Evolutionary conservation across 2,113 vertebrate genomes (phyloP), one percentile per base, ranked within the genome.

Genomic region (Pluvialis apricaria): DNA sequence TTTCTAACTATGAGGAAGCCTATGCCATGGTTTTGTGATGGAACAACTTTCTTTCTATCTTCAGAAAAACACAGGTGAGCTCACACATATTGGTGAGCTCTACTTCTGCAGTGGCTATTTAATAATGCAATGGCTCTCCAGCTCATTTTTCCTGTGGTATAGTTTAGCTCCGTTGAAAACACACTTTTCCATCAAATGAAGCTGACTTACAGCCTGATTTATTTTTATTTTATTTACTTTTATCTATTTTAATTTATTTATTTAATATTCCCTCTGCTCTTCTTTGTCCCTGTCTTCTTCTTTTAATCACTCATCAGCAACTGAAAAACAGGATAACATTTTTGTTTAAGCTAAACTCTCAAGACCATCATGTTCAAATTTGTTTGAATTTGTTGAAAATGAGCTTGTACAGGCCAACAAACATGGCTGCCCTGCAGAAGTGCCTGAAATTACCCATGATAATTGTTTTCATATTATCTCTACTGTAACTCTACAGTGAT

Each of bases 391-490:
- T 77, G 40, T 57, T 26, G n/a, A 69, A 96, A 88, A 92, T 34
- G 16, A 47, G 6, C 77, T 72, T 4, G 6, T 69, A 47, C 13
- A 64, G 47, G 16, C 61, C 62, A 89, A 73, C 24, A 61, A 91
- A 87, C 32, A 60, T 18, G 49, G 36, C 64, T 92, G 38, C 44
- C 17, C 64, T 66, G 13, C n/a, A 90, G 90, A 95, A 95, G 52
- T n/a, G 51, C 78, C 93, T 94, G 89, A 89, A 96, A 95, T 94
- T 82, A 62, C 54, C 71, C 82, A 38, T 57, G 68, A 71, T 88
- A 94, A 91, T 89, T 66, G 61, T 77, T 97, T 97, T 96, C 64
- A 54, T 90, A 79, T 95, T 95, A 97, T 95, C 78, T 97, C 49
- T 78, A 28, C 73, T 70, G 54, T 85, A 94, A 84, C 71, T 89